Conservation (phyloP, 2,797 vertebrate genomes). For the Heteromormyrus szaboi region DNA sequence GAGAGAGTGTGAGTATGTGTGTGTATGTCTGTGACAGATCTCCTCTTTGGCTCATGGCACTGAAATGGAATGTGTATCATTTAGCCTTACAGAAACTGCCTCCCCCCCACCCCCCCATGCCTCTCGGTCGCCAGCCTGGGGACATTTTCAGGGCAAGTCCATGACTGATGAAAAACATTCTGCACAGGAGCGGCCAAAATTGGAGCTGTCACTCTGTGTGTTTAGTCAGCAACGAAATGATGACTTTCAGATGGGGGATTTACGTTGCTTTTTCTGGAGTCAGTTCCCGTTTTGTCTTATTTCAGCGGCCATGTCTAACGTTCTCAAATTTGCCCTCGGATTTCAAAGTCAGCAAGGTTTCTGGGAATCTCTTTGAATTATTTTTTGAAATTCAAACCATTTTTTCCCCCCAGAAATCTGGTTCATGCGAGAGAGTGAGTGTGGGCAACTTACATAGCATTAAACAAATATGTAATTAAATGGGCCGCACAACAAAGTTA, state of each 20-base stretch:
- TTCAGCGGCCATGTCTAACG: background rate
- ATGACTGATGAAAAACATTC: background rate
- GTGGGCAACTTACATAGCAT: background rate
- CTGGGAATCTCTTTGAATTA: background rate
- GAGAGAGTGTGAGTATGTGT: background rate
- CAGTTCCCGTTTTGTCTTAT: background rate
- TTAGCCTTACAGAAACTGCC: background rate
- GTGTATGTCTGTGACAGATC: background rate
- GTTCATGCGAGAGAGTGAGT: background rate
- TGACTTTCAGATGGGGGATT: conserved; percentile 9
- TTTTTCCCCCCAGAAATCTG: background rate
- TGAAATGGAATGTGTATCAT: background rate
- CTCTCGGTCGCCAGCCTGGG: background rate
- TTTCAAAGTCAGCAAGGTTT: background rate
- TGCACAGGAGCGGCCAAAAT: background rate
- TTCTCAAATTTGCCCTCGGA: background rate
- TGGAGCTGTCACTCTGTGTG: background rate
- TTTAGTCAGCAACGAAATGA: background rate
- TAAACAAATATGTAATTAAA: background rate
- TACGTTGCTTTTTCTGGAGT: background rate
- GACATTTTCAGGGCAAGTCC: background rate
- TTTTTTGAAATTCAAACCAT: background rate
- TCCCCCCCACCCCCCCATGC: background rate
- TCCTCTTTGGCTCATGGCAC: background rate
- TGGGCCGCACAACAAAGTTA: background rate